Conservation (phyloP, 2,113 vertebrate species). For the Petrocephalus zakoni region DNA sequence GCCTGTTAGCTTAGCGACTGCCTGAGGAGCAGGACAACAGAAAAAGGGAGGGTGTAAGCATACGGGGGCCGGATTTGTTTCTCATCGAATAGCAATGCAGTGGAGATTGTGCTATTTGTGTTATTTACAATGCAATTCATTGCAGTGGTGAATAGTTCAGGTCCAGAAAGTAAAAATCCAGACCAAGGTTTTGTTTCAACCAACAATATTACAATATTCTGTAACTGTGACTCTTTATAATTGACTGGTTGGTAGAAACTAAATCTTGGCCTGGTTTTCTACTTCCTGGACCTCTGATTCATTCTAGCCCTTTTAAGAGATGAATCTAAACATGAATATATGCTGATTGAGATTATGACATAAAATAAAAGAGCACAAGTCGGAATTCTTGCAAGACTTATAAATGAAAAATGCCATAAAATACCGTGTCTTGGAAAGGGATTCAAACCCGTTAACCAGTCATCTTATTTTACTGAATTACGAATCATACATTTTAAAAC, state of each 20-base stretch:
- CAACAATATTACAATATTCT: no score
- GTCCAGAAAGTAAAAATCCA: no score
- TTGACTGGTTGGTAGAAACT: no score
- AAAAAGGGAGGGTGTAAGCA: background rate
- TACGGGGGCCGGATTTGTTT: background rate
- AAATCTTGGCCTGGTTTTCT: no score
- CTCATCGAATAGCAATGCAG: background rate
- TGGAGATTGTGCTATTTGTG: background rate
- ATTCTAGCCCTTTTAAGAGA: background rate
- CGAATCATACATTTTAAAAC: background rate
- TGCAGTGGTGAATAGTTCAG: no score
- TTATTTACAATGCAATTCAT: background rate
- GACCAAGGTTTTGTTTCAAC: no score
- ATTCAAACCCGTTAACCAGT: background rate
- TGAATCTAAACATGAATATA: background rate
- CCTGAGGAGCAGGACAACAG: conserved; percentile 37
- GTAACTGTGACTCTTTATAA: no score
- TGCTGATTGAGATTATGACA: background rate
- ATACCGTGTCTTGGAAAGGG: background rate
- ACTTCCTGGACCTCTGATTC: no score
- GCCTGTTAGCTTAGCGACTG: conserved; percentile 55
- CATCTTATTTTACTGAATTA: background rate
- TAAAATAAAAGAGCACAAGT: background rate
- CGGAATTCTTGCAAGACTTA: background rate
- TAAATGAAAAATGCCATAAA: background rate